phyloP scores from a whole-genome alignment of 2,797 vertebrate genomes.

The Chrysocyon brachyurus region DNA sequence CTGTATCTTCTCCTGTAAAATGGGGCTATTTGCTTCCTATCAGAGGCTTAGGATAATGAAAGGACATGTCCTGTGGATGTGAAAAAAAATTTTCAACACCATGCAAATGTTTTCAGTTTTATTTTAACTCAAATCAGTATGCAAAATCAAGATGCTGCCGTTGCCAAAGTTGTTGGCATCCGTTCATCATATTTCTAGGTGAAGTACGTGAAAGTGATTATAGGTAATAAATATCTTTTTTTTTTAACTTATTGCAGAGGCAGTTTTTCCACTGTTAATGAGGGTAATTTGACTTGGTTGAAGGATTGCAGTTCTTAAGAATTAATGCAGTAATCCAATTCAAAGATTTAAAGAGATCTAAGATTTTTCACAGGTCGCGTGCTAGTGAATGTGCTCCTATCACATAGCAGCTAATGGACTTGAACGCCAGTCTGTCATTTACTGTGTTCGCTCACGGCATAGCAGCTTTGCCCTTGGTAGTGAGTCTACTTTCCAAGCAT shows the following conservation, averaged over 20 bases:
- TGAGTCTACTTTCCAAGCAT: conserved; percentile 91
- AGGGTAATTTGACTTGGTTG: conserved; percentile 99
- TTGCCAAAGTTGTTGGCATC: conserved; percentile 79
- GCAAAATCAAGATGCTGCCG: conserved; percentile 37
- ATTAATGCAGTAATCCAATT: conserved; percentile 99
- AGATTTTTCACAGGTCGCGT: conserved; percentile 99
- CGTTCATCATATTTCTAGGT: conserved; percentile 86
- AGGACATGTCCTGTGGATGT: background rate
- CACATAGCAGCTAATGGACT: conserved; percentile 99
- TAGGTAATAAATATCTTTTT: conserved; percentile 98
- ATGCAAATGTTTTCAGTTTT: background rate
- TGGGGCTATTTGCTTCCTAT: background rate
- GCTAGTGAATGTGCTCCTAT: conserved; percentile 97
- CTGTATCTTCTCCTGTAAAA: background rate
- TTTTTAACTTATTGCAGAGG: conserved; percentile 97
- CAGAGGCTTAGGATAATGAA: background rate
- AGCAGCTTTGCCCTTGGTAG: conserved; percentile 98
- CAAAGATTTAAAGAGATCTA: conserved; percentile 99
- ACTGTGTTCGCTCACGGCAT: conserved; percentile 91
- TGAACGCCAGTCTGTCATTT: conserved; percentile 99
- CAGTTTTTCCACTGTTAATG: conserved; percentile 99
- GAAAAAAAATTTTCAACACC: background rate
- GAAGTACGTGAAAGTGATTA: conserved; percentile 94
- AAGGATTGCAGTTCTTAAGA: conserved; percentile 99
- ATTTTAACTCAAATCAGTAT: conserved; percentile 29